A percentile compares a stretch with the other conserved stretches of the same genome.
phyloP scores from a whole-genome alignment of 2,113 vertebrate genomes.

The Thalassoma bifasciatum region DNA sequence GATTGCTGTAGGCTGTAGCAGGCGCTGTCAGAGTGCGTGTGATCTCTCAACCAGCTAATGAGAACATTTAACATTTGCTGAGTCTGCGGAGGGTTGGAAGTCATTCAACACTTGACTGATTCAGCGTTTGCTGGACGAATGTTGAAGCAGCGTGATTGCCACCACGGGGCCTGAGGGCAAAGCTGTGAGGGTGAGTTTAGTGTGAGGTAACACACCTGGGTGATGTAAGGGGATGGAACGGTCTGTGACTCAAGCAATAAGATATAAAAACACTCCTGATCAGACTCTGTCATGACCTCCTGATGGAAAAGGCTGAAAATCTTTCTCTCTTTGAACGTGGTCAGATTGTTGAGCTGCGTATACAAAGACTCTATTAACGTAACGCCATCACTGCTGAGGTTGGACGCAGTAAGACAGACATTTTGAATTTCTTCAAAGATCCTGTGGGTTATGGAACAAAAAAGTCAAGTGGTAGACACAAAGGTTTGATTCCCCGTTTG shows the following conservation, averaged over 20 bases:
- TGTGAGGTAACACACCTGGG: slow-evolving; percentile 19
- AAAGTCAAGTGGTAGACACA: too few relatives aligned
- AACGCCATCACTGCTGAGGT: too few relatives aligned
- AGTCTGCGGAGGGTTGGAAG: slow-evolving; percentile 42
- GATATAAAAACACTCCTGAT: too few relatives aligned
- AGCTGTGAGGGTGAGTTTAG: slow-evolving; percentile 12
- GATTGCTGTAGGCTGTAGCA: slow-evolving; percentile 30
- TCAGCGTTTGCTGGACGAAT: slow-evolving; percentile 42
- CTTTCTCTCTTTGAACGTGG: too few relatives aligned
- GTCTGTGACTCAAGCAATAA: background rate
- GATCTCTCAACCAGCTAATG: slow-evolving; percentile 78
- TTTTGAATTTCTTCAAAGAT: too few relatives aligned
- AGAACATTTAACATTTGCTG: slow-evolving; percentile 80
- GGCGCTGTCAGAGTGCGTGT: slow-evolving; percentile 34
- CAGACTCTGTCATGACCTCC: too few relatives aligned
- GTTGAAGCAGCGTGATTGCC: slow-evolving; percentile 55
- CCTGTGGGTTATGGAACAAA: too few relatives aligned
- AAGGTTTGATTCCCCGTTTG: too few relatives aligned
- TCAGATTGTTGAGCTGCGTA: too few relatives aligned
- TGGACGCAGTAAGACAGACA: too few relatives aligned
- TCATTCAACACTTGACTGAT: slow-evolving; percentile 72
- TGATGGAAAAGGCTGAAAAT: too few relatives aligned
- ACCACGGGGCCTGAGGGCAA: slow-evolving; percentile 25
- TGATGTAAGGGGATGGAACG: slow-evolving; percentile 22
- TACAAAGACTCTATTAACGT: slow-evolving; percentile 34